Conservation (phyloP, 1,140 invertebrate genomes). For the Fopius arisanus region DNA sequence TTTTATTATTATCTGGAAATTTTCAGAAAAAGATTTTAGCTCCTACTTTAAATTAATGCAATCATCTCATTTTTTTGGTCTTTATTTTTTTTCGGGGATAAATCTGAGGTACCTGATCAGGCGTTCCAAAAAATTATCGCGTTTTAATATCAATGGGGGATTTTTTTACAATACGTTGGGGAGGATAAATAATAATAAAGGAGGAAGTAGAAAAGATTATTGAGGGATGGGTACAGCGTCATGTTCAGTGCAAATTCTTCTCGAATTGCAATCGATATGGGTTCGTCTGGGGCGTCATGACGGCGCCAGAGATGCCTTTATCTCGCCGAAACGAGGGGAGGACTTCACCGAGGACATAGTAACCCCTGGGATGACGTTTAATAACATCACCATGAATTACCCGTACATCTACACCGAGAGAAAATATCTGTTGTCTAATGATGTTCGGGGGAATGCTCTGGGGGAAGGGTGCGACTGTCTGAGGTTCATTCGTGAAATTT, state of each 20-base stretch:
- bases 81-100: too few species aligned
- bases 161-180: too few species aligned
- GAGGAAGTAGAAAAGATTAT: not conserved
- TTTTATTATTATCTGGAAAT: too few species aligned
- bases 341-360: not conserved
- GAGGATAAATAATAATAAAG: too few species aligned
- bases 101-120: too few species aligned
- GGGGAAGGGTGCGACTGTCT: too few species aligned
- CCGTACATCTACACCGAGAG: not conserved
- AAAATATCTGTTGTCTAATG: not conserved
- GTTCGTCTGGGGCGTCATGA: constrained; percentile 13
- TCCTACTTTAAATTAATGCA: too few species aligned
- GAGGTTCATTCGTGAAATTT: too few species aligned
- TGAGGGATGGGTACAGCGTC: not conserved
- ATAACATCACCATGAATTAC: not conserved
- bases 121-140: too few species aligned
- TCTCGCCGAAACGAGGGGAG: not conserved
- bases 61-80: too few species aligned
- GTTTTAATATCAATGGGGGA: too few species aligned
- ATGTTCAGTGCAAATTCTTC: constrained; percentile 7
- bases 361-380: not conserved
- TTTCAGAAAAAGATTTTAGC: too few species aligned
- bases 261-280: constrained; percentile 27
- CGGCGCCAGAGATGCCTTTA: constrained; percentile 27
- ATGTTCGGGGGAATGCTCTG: not conserved